These are phyloP conservation scores for Anoplius nigerrimus DNA, from an alignment of 2,888 invertebrate species.

Conservation along the genomic window DNA sequence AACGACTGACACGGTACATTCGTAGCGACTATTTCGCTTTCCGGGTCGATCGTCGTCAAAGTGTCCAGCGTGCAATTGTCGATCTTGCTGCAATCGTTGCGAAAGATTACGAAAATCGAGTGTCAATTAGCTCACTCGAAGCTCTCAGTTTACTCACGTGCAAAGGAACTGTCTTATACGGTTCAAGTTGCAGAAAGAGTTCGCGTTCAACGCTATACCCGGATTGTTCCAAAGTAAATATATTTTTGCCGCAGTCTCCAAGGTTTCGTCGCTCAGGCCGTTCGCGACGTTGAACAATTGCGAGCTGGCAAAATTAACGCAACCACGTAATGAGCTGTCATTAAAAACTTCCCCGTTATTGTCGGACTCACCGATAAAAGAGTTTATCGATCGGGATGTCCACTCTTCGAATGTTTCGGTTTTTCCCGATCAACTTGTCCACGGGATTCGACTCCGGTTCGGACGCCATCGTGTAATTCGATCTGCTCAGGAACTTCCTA, in stretches of 20 bases:
- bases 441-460: conserved; percentile 3
- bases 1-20: conserved; percentile 66
- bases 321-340: background rate
- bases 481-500: too few relatives aligned
- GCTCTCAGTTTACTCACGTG: conserved; percentile 39
- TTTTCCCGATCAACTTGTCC: too few relatives aligned
- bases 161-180: conserved; percentile 46
- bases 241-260: conserved; percentile 64
- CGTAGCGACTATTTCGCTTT: conserved; percentile 60
- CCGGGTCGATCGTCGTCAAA: conserved; percentile 48
- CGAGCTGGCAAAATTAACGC: conserved; percentile 47
- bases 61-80: conserved; percentile 30
- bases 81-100: background rate
- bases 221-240: conserved; percentile 65
- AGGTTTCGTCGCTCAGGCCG: conserved; percentile 44
- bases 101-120: too few relatives aligned
- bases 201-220: conserved; percentile 62
- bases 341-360: background rate
- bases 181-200: conserved; percentile 46
- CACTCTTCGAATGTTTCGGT: conserved; percentile 53
- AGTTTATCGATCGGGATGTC: conserved; percentile 55
- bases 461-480: background rate
- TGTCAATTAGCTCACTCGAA: background rate
- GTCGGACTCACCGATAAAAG: conserved; percentile 58
- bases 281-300: conserved; percentile 47